Evolutionary conservation across 2,797 vertebrate genomes (phyloP).

Genomic region (Sus cebifrons): DNA sequence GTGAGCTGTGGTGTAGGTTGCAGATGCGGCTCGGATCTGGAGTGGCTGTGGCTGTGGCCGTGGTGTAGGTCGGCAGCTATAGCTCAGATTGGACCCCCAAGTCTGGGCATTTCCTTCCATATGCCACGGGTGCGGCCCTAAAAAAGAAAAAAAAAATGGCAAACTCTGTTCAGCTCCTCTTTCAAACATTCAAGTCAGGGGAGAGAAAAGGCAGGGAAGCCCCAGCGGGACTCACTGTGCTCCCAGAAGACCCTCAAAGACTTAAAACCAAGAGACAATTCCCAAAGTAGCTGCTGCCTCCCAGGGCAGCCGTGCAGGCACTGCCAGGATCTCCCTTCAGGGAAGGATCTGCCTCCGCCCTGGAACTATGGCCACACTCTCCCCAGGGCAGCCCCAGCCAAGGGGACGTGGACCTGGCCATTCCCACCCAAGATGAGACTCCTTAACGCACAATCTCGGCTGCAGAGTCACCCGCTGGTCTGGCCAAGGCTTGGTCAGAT

Average conservation of each 20-base stretch:
- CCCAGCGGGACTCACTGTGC: background rate
- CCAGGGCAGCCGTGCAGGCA: fast-evolving
- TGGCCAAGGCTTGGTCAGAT: background rate
- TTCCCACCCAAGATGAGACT: fast-evolving
- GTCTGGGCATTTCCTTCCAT: too few species aligned
- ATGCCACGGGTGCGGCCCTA: too few species aligned
- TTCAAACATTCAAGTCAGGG: background rate
- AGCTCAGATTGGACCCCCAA: too few species aligned
- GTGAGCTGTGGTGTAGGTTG: too few species aligned
- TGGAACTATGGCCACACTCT: fast-evolving
- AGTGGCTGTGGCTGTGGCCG: too few species aligned
- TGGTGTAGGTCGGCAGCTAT: too few species aligned
- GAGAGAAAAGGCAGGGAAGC: background rate
- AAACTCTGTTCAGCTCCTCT: background rate
- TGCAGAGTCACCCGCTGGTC: background rate
- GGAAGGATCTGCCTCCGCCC: background rate
- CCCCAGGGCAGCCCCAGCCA: background rate
- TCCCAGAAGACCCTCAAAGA: background rate
- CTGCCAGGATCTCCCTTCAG: background rate
- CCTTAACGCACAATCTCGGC: background rate
- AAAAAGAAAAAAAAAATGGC: background rate
- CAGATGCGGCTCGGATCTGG: too few species aligned
- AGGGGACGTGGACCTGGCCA: background rate
- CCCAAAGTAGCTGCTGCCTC: background rate
- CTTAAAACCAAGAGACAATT: background rate